phyloP scores from a whole-genome alignment of 2,888 invertebrate species.

The Branchellion lobata region DNA sequence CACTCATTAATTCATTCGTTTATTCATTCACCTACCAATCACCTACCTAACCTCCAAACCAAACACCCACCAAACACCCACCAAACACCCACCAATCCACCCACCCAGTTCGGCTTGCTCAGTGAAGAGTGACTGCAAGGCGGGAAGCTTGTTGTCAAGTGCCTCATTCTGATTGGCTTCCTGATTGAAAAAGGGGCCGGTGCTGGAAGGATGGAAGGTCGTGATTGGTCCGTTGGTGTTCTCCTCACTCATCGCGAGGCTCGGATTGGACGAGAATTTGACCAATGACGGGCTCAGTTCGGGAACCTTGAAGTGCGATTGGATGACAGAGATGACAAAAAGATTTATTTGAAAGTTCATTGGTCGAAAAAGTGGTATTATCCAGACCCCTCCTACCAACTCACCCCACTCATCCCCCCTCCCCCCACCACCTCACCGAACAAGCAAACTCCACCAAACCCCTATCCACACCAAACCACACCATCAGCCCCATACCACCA shows the following conservation, averaged over 20 bases:
- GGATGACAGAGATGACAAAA: conserved; percentile 2
- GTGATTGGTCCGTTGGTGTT: background rate
- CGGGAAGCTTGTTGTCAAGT: background rate
- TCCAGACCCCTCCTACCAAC: too few species aligned
- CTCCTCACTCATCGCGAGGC: conserved; percentile 35
- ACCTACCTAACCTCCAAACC: too few species aligned
- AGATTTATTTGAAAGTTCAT: background rate
- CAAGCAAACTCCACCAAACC: too few species aligned
- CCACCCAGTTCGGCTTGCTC: conserved; percentile 40
- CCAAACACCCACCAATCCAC: background rate
- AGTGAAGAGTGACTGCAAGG: conserved; percentile 27
- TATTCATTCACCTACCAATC: too few species aligned
- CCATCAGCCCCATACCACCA: too few species aligned
- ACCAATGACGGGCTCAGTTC: conserved; percentile 30
- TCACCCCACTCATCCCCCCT: too few species aligned
- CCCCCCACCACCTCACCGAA: too few species aligned
- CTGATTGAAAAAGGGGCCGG: background rate
- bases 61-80: too few species aligned
- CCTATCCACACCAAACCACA: too few species aligned
- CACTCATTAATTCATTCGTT: too few species aligned
- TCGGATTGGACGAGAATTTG: conserved; percentile 47
- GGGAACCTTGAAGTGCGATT: conserved; percentile 7
- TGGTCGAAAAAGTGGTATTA: background rate
- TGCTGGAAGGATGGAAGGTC: background rate
- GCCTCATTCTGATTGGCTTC: background rate